These are phyloP conservation scores for Cloeon dipterum DNA, from an alignment of 2,888 invertebrate species.

Conservation along the genomic window DNA sequence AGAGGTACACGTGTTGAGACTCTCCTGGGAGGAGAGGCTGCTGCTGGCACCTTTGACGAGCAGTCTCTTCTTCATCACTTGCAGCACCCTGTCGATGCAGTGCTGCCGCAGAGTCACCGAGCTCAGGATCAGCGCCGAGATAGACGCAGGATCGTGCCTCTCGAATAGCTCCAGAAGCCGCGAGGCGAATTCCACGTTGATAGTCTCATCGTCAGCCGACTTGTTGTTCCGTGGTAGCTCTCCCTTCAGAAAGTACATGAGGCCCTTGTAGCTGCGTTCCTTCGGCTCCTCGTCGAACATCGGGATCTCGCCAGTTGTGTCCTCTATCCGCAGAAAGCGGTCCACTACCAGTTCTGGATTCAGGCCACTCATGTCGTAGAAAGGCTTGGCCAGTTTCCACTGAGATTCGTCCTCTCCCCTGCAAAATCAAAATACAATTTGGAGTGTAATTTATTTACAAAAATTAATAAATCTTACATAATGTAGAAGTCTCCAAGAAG, in stretches of 20 bases:
- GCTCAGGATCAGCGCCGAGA: slow-evolving; percentile 25
- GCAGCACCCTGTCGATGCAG: slow-evolving; percentile 27
- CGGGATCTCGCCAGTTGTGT: slow-evolving; percentile 6
- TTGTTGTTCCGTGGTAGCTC: neutral
- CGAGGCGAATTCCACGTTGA: slow-evolving; percentile 5
- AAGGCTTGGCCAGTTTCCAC: slow-evolving; percentile 24
- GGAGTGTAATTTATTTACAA: neutral
- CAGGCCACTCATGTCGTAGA: slow-evolving; percentile 28
- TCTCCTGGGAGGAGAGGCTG: too few species aligned
- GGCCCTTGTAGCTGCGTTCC: neutral
- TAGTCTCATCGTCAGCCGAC: neutral
- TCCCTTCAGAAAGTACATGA: neutral
- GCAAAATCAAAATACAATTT: slow-evolving; percentile 1
- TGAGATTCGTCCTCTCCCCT: slow-evolving; percentile 14
- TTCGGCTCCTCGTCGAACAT: neutral
- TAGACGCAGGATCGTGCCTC: slow-evolving; percentile 18
- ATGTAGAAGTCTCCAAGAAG: slow-evolving; percentile 30
- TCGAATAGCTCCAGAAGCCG: slow-evolving; percentile 19
- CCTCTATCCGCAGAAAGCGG: slow-evolving; percentile 10
- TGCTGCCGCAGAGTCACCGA: slow-evolving; percentile 27
- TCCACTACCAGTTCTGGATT: slow-evolving; percentile 22
- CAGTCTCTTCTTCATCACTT: slow-evolving; percentile 6
- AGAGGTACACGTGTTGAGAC: neutral
- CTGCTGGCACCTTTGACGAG: too few species aligned
- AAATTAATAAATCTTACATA: slow-evolving; percentile 7